These are phyloP conservation scores for Thelaira solivaga DNA, from an alignment of 2,888 invertebrate genomes.

Conservation along the genomic window DNA sequence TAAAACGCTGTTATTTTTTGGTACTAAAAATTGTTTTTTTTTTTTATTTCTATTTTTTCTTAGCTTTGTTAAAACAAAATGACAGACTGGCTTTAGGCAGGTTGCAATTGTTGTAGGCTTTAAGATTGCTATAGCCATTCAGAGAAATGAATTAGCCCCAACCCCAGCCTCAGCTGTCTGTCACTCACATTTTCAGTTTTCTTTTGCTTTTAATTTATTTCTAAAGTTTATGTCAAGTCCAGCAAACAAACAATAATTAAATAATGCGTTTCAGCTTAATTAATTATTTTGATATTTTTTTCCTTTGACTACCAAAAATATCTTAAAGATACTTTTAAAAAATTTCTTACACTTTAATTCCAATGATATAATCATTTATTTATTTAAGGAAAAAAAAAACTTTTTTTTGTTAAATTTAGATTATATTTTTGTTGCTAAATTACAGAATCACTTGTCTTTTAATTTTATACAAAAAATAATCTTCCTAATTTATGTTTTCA, in stretches of 20 bases:
- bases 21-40: slow-evolving; percentile 6
- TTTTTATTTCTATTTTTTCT: neutral
- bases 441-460: neutral
- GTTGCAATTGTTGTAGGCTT: slow-evolving; percentile 13
- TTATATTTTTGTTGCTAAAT: neutral
- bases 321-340: slow-evolving; percentile 12
- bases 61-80: neutral
- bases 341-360: slow-evolving; percentile 34
- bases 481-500: slow-evolving; percentile 5
- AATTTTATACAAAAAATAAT: neutral
- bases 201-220: neutral
- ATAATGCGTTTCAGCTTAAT: no score
- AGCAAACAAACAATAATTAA: no score
- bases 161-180: neutral
- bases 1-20: neutral
- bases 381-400: neutral
- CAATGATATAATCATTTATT: slow-evolving; percentile 36
- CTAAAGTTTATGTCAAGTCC: no score
- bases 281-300: neutral
- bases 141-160: neutral
- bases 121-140: slow-evolving; percentile 13
- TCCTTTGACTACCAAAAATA: neutral
- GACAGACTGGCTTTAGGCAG: slow-evolving; percentile 25
- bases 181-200: neutral
- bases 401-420: neutral